These are phyloP conservation scores for Sebastolobus altivelis DNA, from an alignment of 2,797 vertebrate species.

Conservation along the genomic window DNA sequence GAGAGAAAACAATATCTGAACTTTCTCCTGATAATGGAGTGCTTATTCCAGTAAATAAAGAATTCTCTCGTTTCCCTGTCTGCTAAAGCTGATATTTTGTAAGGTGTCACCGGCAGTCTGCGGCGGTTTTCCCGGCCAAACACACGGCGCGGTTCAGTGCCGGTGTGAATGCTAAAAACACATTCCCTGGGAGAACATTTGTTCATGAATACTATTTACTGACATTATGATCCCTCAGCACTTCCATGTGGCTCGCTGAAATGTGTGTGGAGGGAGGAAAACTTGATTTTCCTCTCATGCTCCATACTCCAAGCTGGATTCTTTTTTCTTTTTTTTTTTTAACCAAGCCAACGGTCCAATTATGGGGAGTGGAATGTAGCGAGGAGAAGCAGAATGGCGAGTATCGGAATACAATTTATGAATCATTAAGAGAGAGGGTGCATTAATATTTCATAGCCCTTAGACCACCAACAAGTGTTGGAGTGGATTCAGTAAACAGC, in stretches of 20 bases:
- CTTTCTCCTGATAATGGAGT: conserved; percentile 46
- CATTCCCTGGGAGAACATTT: conserved; percentile 58
- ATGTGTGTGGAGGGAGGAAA: conserved; percentile 49
- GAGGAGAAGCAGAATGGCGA: conserved; percentile 69
- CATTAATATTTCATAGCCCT: conserved; percentile 84
- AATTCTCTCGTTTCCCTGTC: conserved; percentile 39
- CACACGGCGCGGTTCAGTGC: conserved; percentile 9
- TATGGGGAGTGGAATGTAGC: conserved; percentile 63
- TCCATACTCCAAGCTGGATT: conserved; percentile 6
- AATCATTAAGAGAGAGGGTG: conserved; percentile 80
- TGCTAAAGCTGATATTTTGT: conserved; percentile 51
- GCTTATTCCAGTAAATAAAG: conserved; percentile 71
- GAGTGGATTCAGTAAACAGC: conserved; percentile 72
- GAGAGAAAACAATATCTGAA: conserved; percentile 22
- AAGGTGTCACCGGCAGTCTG: conserved; percentile 44
- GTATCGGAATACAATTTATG: conserved; percentile 84
- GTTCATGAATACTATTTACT: conserved; percentile 75
- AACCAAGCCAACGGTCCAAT: conserved; percentile 75
- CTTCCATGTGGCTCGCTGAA: conserved; percentile 49
- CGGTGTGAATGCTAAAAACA: conserved; percentile 55
- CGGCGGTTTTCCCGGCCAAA: conserved; percentile 45
- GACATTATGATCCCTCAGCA: conserved; percentile 70
- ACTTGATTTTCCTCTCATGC: conserved; percentile 65
- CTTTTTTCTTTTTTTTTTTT: conserved; percentile 38
- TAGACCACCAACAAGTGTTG: conserved; percentile 81